These are phyloP conservation scores for Eucriotettix oculatus DNA, from an alignment of 2,888 invertebrate genomes.

Conservation along the genomic window DNA sequence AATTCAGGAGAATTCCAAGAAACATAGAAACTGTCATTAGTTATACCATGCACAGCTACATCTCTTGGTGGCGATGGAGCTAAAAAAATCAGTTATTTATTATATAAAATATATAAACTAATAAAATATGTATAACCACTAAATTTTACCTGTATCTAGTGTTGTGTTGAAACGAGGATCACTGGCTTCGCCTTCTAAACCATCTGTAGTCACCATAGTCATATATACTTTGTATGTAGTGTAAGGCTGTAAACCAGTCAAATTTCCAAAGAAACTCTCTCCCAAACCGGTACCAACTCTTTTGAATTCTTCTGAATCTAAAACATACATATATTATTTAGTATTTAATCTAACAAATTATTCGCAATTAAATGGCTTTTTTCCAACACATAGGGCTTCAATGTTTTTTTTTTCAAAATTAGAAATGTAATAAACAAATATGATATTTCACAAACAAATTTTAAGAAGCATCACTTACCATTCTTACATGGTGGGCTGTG, in stretches of 20 bases:
- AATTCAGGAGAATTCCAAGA: background rate
- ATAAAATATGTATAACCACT: background rate
- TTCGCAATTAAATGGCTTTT: too few relatives aligned
- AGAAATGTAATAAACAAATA: too few relatives aligned
- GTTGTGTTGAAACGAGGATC: background rate
- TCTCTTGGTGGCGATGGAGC: background rate
- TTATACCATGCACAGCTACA: background rate
- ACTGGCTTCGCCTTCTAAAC: background rate
- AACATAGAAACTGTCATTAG: background rate
- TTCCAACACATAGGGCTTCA: too few relatives aligned
- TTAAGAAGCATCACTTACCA: too few relatives aligned
- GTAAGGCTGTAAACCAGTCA: background rate
- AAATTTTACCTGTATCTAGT: background rate
- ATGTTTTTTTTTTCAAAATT: too few relatives aligned
- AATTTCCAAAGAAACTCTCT: background rate
- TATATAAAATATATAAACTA: background rate
- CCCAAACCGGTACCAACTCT: too few relatives aligned
- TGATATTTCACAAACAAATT: too few relatives aligned
- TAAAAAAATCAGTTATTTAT: background rate
- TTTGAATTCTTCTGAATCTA: too few relatives aligned
- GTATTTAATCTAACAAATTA: too few relatives aligned
- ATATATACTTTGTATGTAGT: background rate
- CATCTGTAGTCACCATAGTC: background rate
- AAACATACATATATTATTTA: too few relatives aligned
- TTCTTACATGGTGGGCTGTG: too few relatives aligned